phyloP scores from a whole-genome alignment of 2,797 vertebrate species.

The Ibycter americanus region DNA sequence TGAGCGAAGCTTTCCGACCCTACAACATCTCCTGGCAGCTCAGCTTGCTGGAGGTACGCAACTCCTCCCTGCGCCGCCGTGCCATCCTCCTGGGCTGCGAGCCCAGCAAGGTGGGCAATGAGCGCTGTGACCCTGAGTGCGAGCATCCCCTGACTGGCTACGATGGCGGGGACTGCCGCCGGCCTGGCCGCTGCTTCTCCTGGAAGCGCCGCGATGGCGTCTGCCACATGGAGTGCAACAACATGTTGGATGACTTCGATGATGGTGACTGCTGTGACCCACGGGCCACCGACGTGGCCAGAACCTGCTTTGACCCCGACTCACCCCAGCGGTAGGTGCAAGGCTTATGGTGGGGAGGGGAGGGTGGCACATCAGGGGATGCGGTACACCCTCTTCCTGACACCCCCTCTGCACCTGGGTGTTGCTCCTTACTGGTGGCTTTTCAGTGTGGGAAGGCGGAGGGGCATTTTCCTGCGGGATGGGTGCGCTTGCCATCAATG shows the following conservation, averaged over 20 bases:
- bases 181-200: constrained; percentile 86
- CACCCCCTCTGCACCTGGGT: rapidly evolving
- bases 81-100: constrained; percentile 92
- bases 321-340: constrained; percentile 87
- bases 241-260: constrained; percentile 91
- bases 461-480: rapidly evolving
- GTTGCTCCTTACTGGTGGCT: rapidly evolving
- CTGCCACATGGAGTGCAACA: constrained; percentile 93
- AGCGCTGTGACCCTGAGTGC: constrained; percentile 92
- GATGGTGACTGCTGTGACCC: constrained; percentile 96
- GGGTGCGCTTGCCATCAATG: background rate
- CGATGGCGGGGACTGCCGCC: constrained; percentile 91
- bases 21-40: constrained; percentile 94
- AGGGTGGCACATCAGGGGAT: rapidly evolving
- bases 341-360: too few species aligned
- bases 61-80: constrained; percentile 85
- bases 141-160: constrained; percentile 93
- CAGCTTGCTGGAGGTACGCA: constrained; percentile 79
- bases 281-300: constrained; percentile 80
- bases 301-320: constrained; percentile 95
- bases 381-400: background rate
- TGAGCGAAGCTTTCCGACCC: constrained; percentile 83
- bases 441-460: background rate
- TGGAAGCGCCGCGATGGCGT: constrained; percentile 91
- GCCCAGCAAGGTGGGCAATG: constrained; percentile 92